These are phyloP conservation scores for Drosophila putrida DNA, from an alignment of 2,888 invertebrate species.

Conservation along the genomic window DNA sequence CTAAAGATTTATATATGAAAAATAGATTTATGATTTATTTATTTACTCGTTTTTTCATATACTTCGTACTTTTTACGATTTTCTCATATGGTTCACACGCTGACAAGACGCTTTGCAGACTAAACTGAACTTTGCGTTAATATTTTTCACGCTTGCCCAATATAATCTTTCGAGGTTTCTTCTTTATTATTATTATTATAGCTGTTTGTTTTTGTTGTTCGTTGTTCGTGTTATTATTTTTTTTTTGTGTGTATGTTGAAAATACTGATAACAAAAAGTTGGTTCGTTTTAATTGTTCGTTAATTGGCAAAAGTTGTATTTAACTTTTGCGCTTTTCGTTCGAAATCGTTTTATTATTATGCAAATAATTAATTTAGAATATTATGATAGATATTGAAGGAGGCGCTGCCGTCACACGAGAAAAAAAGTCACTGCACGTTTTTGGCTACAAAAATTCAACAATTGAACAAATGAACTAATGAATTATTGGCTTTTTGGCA, in stretches of 20 bases:
- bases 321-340: conserved; percentile 63
- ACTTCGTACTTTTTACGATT: neutral
- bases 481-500: conserved; percentile 36
- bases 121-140: conserved; percentile 51
- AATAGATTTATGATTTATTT: conserved; percentile 8
- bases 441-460: conserved; percentile 24
- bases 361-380: conserved; percentile 14
- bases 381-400: conserved; percentile 12
- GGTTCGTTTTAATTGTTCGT: conserved; percentile 75
- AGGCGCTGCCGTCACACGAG: conserved; percentile 48
- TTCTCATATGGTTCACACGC: conserved; percentile 44
- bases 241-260: conserved; percentile 46
- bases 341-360: conserved; percentile 33
- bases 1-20: neutral
- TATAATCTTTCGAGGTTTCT: conserved; percentile 41
- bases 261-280: conserved; percentile 72
- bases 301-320: conserved; percentile 52
- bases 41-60: conserved; percentile 2
- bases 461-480: conserved; percentile 6
- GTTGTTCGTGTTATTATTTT: conserved; percentile 39
- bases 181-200: conserved; percentile 18
- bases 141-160: conserved; percentile 53
- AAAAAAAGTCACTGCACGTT: conserved; percentile 37
- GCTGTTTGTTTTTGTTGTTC: conserved; percentile 3
- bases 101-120: conserved; percentile 43